A percentile compares a stretch with the other conserved stretches of the same genome.
These are phyloP conservation scores for Drosophila seclusa DNA, from an alignment of 2,888 invertebrate species.

Conservation along the genomic window DNA sequence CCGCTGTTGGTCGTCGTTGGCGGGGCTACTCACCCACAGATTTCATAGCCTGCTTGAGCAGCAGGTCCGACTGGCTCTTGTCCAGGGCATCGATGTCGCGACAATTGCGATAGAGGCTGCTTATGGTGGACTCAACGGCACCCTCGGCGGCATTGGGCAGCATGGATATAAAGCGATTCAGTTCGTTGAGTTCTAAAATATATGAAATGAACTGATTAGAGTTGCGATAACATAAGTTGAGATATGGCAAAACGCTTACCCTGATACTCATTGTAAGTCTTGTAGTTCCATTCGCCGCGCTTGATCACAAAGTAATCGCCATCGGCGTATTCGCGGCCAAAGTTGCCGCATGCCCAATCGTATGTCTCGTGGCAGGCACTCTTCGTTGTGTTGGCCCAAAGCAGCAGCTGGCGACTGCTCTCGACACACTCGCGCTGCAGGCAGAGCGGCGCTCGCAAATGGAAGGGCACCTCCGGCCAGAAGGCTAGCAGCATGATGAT, in stretches of 20 bases:
- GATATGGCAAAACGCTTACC: slow-evolving; percentile 63
- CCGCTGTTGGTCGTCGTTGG: not conserved
- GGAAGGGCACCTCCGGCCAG: slow-evolving; percentile 84
- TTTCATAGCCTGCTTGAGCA: slow-evolving; percentile 82
- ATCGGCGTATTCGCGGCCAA: slow-evolving; percentile 81
- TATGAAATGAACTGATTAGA: no score
- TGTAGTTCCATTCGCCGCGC: slow-evolving; percentile 84
- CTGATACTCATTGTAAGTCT: slow-evolving; percentile 84
- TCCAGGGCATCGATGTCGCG: slow-evolving; percentile 83
- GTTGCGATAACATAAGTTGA: not conserved
- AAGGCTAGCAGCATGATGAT: slow-evolving; percentile 83
- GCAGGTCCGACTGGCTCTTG: slow-evolving; percentile 82
- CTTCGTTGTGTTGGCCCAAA: slow-evolving; percentile 83
- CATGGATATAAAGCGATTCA: slow-evolving; percentile 84
- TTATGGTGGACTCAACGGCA: slow-evolving; percentile 83
- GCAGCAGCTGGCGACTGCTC: slow-evolving; percentile 83
- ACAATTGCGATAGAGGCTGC: slow-evolving; percentile 82
- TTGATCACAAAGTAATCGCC: slow-evolving; percentile 83
- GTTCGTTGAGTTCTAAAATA: slow-evolving; percentile 79
- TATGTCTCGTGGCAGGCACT: slow-evolving; percentile 83
- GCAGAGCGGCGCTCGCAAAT: slow-evolving; percentile 83
- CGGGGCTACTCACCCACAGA: slow-evolving; percentile 79
- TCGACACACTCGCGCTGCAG: slow-evolving; percentile 83
- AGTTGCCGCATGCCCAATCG: slow-evolving; percentile 84
- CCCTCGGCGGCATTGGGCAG: slow-evolving; percentile 78